Evolutionary conservation across 1,140 invertebrate genomes (phyloP), one percentile per base, ranked within the genome.

Genomic region (Eumaeus atala): DNA sequence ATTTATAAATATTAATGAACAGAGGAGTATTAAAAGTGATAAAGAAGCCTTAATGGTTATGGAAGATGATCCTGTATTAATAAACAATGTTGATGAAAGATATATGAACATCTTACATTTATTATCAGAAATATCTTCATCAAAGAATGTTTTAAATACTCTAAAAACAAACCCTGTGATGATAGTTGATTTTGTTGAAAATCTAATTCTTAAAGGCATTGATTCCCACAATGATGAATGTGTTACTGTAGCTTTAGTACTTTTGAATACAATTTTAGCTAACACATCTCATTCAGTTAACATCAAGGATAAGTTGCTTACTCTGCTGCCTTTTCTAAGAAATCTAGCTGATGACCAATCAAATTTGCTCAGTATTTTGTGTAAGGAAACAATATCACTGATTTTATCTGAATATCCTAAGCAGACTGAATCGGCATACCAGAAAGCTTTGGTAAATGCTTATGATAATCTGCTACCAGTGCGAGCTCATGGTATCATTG

Each of bases 381-480:
- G 72, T 56, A 74, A 81, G 52, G 84, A 87, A 56, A 67, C 73
- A 51, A 36, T 84, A 9, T 74, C 72, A 14, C 54, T 76, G 17
- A 70, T 84, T 33, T 63, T 55, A 40, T 66, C 63, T 52, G 70
- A 74, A 52, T 62, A 48, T 35, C 60, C 54, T 7, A 57, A 64
- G n/a, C 63, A 64, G 53, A 50, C 72, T 36, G 70, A 87, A 35
- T 88, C 80, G 44, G 77, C 87, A 54, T 92, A 91, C 72, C 88
- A 91, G 48, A 87, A 91, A 70, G 92, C 92, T 1, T 67, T 96
- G 12, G 71, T 88, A 42, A 91, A 95, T 86, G 78, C 93, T 6
- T 90, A 90, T 66, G 92, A 95, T 87, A 87, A 91, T n/a, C 74
- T 94, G 40, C 73, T 96, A n/a, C 95, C 95, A 7, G 90, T 94